Evolutionary conservation across 2,113 vertebrate species (phyloP), one percentile per base, ranked within the genome.

Genomic region (Lepisosteus osseus): DNA sequence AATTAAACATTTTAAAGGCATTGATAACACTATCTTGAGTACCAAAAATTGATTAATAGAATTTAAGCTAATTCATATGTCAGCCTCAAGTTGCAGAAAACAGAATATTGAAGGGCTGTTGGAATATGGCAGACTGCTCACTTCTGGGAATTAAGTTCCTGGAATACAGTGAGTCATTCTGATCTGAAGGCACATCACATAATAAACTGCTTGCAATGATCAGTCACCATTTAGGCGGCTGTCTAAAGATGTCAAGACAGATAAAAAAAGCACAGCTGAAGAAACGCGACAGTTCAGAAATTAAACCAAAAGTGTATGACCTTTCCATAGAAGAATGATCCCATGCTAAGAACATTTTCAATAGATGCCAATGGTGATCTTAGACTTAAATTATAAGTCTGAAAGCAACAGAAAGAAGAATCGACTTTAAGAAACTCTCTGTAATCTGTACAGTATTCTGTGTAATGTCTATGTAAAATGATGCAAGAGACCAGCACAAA

Each of bases 161-260:
- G 17, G 45, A 54, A 55, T 55, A 51, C 17, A 54, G 66, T 54
- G 66, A 40, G 47, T 68, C 66, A 55, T 51, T 54, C 29, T 40
- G 47, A 68, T 68, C 66, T 55, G 47, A 68, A 68, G 47, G 51
- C 66, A 68, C 54, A 68, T 68, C 51, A 40, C 44, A 55, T 43
- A 54, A 54, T 68, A 68, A 54, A 54, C 17, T 15, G 11, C 12
- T 17, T 17, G 51, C 14, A 44, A 7, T 40, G 57, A 45, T 15
- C 47, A 17, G 66, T 68, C 66, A 55, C 47, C 11, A n/a, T 40
- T 55, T 41, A 54, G 66, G 66, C 51, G 54, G 66, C 66, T 13
- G 47, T 68, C 66, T 54, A 68, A 68, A 55, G 66, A 68, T 55
- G 66, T 68, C 47, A 41, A 55, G 66, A 7, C 47, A 29, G 9